phyloP scores from a whole-genome alignment of 2,888 invertebrate genomes.

The Physocephala rufipes region DNA sequence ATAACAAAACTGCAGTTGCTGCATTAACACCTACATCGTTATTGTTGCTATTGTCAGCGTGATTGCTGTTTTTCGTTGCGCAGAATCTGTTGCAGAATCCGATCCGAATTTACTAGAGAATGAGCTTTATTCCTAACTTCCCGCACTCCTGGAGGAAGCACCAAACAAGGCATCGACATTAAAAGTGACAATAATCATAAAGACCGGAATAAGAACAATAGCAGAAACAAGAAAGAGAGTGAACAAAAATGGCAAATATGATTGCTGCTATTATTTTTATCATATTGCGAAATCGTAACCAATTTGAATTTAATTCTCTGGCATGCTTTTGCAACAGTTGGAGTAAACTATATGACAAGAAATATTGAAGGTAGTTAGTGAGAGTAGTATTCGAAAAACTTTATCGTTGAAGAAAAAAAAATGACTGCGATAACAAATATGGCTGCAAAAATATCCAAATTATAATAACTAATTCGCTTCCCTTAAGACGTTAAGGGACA shows the following conservation, averaged over 20 bases:
- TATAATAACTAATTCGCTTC: too few species aligned
- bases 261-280: slow-evolving; percentile 22
- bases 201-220: neutral
- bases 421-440: too few species aligned
- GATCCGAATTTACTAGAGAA: too few species aligned
- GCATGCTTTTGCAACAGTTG: neutral
- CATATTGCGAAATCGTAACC: slow-evolving; percentile 3
- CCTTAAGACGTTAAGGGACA: too few species aligned
- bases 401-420: too few species aligned
- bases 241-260: slow-evolving; percentile 35
- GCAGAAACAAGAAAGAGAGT: neutral
- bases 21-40: slow-evolving; percentile 29
- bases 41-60: slow-evolving; percentile 8
- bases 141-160: neutral
- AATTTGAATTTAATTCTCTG: neutral
- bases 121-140: slow-evolving; percentile 23
- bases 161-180: neutral
- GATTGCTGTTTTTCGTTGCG: neutral
- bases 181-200: neutral
- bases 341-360: neutral
- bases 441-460: too few species aligned
- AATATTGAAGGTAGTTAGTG: neutral
- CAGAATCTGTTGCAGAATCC: too few species aligned
- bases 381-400: too few species aligned
- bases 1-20: slow-evolving; percentile 28